These are phyloP conservation scores for Oxygymnocypris stewartii DNA, from an alignment of 2,113 vertebrate species.

Conservation along the genomic window DNA sequence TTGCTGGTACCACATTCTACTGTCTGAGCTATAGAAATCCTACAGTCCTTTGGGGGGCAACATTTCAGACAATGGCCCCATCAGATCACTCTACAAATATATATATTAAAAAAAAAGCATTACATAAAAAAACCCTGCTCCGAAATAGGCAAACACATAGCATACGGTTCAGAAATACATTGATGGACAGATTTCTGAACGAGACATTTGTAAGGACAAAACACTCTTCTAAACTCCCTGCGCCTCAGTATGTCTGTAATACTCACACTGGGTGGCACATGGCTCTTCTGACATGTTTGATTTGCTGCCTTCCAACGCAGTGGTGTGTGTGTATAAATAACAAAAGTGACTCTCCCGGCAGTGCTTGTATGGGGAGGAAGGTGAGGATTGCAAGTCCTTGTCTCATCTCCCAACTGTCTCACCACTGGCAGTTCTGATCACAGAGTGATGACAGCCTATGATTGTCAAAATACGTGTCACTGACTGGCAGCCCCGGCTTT, in stretches of 20 bases:
- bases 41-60: not conserved
- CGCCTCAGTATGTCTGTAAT: constrained; percentile 27
- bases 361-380: constrained; percentile 54
- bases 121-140: not conserved
- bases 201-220: constrained; percentile 12
- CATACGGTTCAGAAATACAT: not conserved
- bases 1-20: not conserved
- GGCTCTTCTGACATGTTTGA: constrained; percentile 72
- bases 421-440: constrained; percentile 79
- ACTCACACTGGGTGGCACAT: constrained; percentile 59
- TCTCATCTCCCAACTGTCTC: constrained; percentile 70
- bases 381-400: constrained; percentile 68
- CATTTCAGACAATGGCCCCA: not conserved
- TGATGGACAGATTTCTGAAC: not conserved
- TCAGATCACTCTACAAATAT: not conserved
- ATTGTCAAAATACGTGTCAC: constrained; percentile 78
- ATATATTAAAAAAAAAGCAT: not conserved
- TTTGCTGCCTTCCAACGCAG: constrained; percentile 69
- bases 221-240: constrained; percentile 6
- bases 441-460: constrained; percentile 78
- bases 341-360: constrained; percentile 63
- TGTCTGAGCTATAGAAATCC: not conserved
- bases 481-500: constrained; percentile 75
- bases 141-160: not conserved
- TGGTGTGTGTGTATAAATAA: constrained; percentile 73